Percentiles rank a stretch among this genome's conserved stretches.
Evolutionary conservation across 2,888 invertebrate species (phyloP).

Genomic region (Hydrotaea diabolus): DNA sequence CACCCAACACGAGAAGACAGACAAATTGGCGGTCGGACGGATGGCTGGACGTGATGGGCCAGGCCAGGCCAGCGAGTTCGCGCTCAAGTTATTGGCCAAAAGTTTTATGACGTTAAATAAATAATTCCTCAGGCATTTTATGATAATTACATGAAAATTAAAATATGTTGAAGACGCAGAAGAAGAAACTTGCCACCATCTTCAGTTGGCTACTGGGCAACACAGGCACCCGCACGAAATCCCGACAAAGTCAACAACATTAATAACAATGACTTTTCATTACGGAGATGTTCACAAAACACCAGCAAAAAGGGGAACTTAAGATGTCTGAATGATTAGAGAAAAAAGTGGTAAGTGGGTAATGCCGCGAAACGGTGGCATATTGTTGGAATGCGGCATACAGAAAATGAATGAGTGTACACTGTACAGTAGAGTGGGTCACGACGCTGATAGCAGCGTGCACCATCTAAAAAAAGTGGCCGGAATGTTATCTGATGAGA

Average conservation of each 20-base stretch:
- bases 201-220: not conserved
- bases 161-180: conserved; percentile 35
- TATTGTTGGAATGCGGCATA: not conserved
- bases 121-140: conserved; percentile 59
- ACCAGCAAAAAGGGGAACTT: conserved; percentile 14
- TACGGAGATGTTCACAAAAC: conserved; percentile 15
- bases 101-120: conserved; percentile 52
- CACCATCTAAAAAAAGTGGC: no score
- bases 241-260: conserved; percentile 45
- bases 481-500: no score
- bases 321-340: conserved; percentile 12
- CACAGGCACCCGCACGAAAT: no score
- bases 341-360: not conserved
- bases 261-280: conserved; percentile 60
- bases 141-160: conserved; percentile 63
- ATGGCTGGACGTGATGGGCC: conserved; percentile 1
- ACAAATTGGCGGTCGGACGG: not conserved
- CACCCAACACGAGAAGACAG: not conserved
- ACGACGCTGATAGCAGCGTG: no score
- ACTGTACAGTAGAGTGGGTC: not conserved
- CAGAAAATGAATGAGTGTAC: conserved; percentile 10
- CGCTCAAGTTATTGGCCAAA: conserved; percentile 31
- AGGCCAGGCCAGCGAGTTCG: conserved; percentile 8
- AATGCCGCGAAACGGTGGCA: not conserved
- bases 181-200: not conserved